Percentiles rank a stretch among this genome's conserved stretches.
phyloP scores from a whole-genome alignment of 1,140 invertebrate genomes.

The Drosophila arizonae region DNA sequence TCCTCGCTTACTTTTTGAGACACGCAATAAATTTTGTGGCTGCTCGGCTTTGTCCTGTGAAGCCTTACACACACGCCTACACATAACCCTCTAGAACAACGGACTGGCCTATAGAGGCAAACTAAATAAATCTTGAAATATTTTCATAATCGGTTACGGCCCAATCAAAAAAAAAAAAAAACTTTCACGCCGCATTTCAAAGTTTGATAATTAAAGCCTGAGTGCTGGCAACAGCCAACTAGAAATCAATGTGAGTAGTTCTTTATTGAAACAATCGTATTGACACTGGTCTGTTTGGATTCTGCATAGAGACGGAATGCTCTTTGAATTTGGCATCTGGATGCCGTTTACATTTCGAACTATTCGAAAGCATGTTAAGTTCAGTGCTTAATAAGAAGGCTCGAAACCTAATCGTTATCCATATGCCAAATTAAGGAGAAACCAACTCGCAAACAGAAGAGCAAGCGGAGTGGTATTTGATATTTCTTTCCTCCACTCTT shows the following conservation, averaged over 20 bases:
- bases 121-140: no score
- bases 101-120: no score
- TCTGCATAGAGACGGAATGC: no score
- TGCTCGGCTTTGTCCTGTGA: constrained; percentile 54
- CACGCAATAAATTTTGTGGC: constrained; percentile 46
- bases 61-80: constrained; percentile 49
- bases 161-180: no score
- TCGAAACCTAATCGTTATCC: neutral
- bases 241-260: no score
- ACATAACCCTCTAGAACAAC: constrained; percentile 32
- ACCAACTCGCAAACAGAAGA: neutral
- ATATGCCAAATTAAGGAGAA: neutral
- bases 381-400: neutral
- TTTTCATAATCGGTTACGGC: no score
- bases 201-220: no score
- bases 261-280: no score
- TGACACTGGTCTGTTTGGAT: neutral
- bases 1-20: constrained; percentile 18
- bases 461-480: neutral
- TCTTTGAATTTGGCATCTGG: no score
- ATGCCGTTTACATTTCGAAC: neutral
- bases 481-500: neutral
- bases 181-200: no score
- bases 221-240: no score
- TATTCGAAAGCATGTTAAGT: neutral